These are phyloP conservation scores for Euglossa dilemma DNA, from an alignment of 1,140 invertebrate genomes.

Conservation along the genomic window DNA sequence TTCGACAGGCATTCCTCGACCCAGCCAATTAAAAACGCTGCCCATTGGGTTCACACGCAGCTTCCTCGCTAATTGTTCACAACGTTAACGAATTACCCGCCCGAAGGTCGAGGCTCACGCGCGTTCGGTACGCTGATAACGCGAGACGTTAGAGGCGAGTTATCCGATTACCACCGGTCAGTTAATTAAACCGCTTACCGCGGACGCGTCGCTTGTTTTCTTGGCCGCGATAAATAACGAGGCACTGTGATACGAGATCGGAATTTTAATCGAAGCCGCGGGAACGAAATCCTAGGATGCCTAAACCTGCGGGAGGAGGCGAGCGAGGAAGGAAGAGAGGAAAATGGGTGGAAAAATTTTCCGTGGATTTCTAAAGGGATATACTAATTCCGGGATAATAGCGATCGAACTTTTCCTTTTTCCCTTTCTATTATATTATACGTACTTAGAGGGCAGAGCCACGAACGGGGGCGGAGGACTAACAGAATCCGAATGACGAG, in stretches of 20 bases:
- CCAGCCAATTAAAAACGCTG: slow-evolving; percentile 13
- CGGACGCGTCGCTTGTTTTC: not conserved
- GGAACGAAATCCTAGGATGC: too few relatives aligned
- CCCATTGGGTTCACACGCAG: not conserved
- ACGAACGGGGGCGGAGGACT: not conserved
- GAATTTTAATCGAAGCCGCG: not conserved
- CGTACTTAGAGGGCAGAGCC: not conserved
- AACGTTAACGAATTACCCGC: slow-evolving; percentile 4
- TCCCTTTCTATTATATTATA: not conserved
- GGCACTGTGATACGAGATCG: not conserved
- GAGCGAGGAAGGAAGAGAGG: too few relatives aligned
- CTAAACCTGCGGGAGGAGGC: too few relatives aligned
- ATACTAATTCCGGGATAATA: not conserved
- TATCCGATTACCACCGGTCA: not conserved
- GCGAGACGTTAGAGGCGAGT: too few relatives aligned
- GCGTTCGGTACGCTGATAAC: not conserved
- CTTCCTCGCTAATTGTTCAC: not conserved
- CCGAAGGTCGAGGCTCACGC: not conserved
- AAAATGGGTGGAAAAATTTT: too few relatives aligned
- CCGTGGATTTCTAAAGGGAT: too few relatives aligned
- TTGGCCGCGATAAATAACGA: not conserved
- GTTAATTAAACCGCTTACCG: slow-evolving; percentile 3
- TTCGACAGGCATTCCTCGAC: not conserved
- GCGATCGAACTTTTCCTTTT: not conserved
- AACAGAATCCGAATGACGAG: not conserved